A percentile compares a stretch with the other conserved stretches of the same genome.
phyloP scores from a whole-genome alignment of 2,797 vertebrate species.

The Liasis olivaceus region DNA sequence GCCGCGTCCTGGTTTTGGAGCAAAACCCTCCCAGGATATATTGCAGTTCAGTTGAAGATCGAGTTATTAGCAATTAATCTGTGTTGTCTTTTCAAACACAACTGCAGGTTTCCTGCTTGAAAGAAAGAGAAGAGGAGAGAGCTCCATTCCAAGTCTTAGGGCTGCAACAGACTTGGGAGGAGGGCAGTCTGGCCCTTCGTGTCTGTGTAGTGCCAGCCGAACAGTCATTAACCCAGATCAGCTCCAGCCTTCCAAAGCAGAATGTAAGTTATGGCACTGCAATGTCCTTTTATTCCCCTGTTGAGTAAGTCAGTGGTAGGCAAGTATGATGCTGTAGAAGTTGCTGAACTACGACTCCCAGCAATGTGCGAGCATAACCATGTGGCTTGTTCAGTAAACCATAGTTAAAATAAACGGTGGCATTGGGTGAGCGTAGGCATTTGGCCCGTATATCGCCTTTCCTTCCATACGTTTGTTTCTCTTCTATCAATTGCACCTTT shows the following conservation, averaged over 20 bases:
- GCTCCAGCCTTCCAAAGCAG: conserved; percentile 23
- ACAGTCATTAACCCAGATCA: conserved; percentile 15
- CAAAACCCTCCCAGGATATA: background rate
- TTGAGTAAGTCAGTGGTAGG: background rate
- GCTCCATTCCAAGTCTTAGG: conserved; percentile 65
- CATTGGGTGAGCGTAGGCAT: too few relatives aligned
- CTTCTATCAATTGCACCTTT: background rate
- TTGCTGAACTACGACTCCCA: accelerated
- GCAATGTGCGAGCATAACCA: background rate
- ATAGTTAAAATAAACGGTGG: too few relatives aligned
- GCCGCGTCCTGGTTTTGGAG: conserved; percentile 37
- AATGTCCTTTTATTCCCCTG: background rate
- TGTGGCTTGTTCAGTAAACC: background rate
- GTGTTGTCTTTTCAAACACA: conserved; percentile 17
- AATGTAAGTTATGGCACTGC: conserved; percentile 59
- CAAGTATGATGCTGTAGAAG: background rate
- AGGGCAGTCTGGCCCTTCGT: conserved; percentile 71
- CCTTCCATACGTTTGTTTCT: background rate
- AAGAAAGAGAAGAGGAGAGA: conserved; percentile 13
- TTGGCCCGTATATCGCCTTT: too few relatives aligned
- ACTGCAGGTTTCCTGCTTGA: conserved; percentile 57
- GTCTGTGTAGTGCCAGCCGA: conserved; percentile 56
- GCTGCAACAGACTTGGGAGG: conserved; percentile 75
- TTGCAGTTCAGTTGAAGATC: background rate
- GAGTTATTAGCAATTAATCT: background rate